Conservation (phyloP, 2,797 vertebrate genomes). For the Eospalax fontanierii region DNA sequence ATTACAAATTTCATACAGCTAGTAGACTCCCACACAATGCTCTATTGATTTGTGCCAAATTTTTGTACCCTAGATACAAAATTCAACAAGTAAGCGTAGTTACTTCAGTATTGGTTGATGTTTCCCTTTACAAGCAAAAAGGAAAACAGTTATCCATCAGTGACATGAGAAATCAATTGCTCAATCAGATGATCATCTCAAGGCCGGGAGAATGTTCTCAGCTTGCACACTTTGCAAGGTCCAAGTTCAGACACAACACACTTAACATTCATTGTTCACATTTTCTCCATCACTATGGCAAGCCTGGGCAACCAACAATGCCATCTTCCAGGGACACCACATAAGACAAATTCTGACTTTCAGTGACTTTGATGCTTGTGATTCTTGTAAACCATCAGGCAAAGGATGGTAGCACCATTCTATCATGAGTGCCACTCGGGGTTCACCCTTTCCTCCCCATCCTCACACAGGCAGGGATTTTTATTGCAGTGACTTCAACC, state of each 20-base stretch:
- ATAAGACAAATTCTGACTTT: not conserved
- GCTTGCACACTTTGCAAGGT: not conserved
- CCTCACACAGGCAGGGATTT: not conserved
- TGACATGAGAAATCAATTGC: not conserved
- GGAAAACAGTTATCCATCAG: not conserved
- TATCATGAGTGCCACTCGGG: not conserved
- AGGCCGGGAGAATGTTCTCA: not conserved
- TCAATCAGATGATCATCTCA: not conserved
- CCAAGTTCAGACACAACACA: not conserved
- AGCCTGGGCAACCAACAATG: not conserved
- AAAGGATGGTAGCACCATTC: not conserved
- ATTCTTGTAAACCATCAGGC: not conserved
- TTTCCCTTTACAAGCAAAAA: conserved; percentile 29
- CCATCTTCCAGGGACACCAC: not conserved
- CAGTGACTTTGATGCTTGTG: not conserved
- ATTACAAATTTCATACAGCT: not conserved
- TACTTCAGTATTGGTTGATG: not conserved
- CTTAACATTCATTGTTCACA: not conserved
- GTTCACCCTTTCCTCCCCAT: no score
- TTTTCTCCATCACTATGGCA: conserved; percentile 18
- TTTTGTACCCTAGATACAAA: no score
- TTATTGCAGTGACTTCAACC: not conserved
- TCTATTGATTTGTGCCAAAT: conserved; percentile 37
- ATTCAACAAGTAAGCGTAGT: not conserved
- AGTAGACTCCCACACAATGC: not conserved